Evolutionary conservation across 2,888 invertebrate species (phyloP).

Genomic region (Nomada fucata): DNA sequence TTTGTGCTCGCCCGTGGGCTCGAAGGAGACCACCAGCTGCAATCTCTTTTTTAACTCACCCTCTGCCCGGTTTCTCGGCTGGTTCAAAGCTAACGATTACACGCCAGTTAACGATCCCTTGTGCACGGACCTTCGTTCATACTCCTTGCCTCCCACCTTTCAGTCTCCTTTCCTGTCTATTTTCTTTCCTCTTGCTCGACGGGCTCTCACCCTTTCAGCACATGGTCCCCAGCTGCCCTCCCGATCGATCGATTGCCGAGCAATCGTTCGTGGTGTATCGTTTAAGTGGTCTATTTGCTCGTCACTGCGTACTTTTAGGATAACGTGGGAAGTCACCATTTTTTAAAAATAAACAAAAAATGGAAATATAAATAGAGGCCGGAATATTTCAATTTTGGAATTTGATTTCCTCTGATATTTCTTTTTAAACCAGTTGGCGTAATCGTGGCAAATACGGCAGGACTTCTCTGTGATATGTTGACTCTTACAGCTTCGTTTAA

Average conservation of each 20-base stretch:
- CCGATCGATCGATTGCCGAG: conserved; percentile 44
- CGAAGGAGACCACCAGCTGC: conserved; percentile 34
- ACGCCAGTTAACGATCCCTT: conserved; percentile 78
- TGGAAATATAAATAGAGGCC: no score
- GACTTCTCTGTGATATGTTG: no score
- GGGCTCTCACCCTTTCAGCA: conserved; percentile 17
- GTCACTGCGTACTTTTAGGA: neutral
- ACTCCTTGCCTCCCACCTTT: conserved; percentile 38
- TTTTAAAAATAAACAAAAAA: no score
- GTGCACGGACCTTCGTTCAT: conserved; percentile 55
- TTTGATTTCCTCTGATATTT: no score
- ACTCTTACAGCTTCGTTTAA: no score
- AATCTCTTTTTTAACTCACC: conserved; percentile 57
- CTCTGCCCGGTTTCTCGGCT: conserved; percentile 58
- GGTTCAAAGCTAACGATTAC: conserved; percentile 80
- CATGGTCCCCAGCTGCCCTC: conserved; percentile 11
- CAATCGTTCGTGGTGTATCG: conserved; percentile 42
- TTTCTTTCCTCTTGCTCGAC: conserved; percentile 34
- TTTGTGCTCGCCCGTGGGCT: conserved; percentile 37
- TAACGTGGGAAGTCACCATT: no score
- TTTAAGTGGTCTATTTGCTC: conserved; percentile 34
- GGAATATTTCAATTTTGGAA: no score
- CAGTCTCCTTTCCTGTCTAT: conserved; percentile 45
- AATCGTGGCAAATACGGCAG: no score
- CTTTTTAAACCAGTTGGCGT: no score